Percentiles rank a stretch among this genome's conserved stretches.
Conservation (phyloP, 2,113 vertebrate species). For the Oenanthe melanoleuca region DNA sequence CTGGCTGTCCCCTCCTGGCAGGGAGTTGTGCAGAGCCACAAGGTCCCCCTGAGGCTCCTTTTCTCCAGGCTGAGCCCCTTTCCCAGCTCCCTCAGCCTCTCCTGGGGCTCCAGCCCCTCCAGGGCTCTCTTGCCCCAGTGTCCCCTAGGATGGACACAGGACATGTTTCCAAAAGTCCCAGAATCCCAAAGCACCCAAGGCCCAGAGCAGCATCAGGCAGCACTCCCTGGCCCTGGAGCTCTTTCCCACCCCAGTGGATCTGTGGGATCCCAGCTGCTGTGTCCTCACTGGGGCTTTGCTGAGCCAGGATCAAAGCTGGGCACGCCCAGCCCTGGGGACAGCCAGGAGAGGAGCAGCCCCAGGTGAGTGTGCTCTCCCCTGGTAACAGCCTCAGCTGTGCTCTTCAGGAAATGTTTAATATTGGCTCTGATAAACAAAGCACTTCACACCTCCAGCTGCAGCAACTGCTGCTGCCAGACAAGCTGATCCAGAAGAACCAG, state of each 20-base stretch:
- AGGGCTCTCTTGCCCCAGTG: too few relatives aligned
- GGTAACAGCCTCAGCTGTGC: fast-evolving
- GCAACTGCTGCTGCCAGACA: not conserved
- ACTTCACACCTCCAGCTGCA: not conserved
- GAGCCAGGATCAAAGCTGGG: not conserved
- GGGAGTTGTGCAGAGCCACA: too few relatives aligned
- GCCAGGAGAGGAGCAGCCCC: fast-evolving
- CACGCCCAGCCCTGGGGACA: not conserved
- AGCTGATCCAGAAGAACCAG: not conserved
- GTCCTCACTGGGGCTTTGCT: fast-evolving
- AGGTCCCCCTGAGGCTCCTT: not conserved
- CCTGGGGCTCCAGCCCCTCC: not conserved
- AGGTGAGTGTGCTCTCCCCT: fast-evolving
- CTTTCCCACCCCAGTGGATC: not conserved
- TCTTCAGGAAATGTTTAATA: not conserved
- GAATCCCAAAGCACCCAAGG: not conserved
- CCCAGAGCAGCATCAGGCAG: fast-evolving
- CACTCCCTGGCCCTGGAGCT: not conserved
- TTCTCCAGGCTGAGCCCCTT: not conserved
- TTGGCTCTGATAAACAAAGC: not conserved
- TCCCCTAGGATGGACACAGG: not conserved
- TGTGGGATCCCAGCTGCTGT: not conserved
- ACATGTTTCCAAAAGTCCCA: not conserved
- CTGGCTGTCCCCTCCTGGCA: too few relatives aligned
- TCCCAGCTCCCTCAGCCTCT: not conserved